Evolutionary conservation across 1,140 invertebrate genomes (phyloP).

Genomic region (Venustaconcha ellipsiformis): DNA sequence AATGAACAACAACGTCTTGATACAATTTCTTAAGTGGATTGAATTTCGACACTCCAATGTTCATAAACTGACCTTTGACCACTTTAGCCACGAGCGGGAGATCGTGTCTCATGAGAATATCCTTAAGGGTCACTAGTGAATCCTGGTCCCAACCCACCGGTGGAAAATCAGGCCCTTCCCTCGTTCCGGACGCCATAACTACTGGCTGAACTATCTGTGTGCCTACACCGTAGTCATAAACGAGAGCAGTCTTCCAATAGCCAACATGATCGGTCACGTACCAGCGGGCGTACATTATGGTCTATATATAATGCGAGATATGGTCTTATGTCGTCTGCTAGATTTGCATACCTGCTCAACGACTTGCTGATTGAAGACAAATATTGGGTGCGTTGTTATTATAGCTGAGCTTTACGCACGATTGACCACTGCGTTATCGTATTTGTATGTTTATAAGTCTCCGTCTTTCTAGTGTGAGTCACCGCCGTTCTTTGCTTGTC

Average conservation of each 20-base stretch:
- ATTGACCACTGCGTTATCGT: too few species aligned
- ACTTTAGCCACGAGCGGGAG: constrained; percentile 90
- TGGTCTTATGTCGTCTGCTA: constrained; percentile 24
- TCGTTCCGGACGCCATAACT: constrained; percentile 15
- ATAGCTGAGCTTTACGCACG: too few species aligned
- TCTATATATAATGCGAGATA: background rate
- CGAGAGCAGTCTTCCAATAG: too few species aligned
- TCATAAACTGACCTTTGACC: constrained; percentile 91
- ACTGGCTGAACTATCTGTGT: background rate
- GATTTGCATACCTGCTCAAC: constrained; percentile 34
- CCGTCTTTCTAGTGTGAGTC: too few species aligned
- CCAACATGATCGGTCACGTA: constrained; percentile 32
- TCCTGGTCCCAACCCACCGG: constrained; percentile 82
- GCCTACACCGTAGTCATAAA: too few species aligned
- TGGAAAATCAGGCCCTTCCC: constrained; percentile 23
- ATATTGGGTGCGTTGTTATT: too few species aligned
- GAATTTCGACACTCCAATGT: constrained; percentile 86
- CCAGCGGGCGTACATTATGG: constrained; percentile 10
- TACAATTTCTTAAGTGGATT: constrained; percentile 72
- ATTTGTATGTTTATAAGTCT: too few species aligned
- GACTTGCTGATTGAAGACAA: constrained; percentile 6
- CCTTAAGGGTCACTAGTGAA: constrained; percentile 78
- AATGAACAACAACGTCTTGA: constrained; percentile 85
- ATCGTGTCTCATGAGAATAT: constrained; percentile 83
- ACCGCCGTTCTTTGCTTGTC: too few species aligned